Percentiles rank a stretch among this genome's conserved stretches.
Conservation (phyloP, 2,888 invertebrate species). For the Orchestes rusci region DNA sequence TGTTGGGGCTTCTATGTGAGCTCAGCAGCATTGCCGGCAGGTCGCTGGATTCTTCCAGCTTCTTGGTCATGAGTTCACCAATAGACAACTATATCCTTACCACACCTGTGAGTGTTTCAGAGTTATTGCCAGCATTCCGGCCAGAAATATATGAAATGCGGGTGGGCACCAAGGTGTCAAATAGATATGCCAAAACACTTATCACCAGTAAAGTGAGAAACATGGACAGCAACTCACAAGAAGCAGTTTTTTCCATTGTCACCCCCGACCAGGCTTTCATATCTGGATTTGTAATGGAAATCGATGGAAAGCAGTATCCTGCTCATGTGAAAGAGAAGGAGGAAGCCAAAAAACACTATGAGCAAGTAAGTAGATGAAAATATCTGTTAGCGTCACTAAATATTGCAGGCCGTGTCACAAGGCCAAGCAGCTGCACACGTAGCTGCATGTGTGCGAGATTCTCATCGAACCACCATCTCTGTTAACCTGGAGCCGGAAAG, state of each 20-base stretch:
- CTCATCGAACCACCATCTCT: constrained; percentile 61
- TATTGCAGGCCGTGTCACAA: constrained; percentile 48
- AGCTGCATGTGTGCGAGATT: constrained; percentile 58
- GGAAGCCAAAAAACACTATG: constrained; percentile 50
- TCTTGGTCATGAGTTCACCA: too few relatives aligned
- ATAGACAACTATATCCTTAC: too few relatives aligned
- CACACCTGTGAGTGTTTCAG: too few relatives aligned
- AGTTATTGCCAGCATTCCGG: too few relatives aligned
- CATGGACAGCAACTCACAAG: constrained; percentile 51
- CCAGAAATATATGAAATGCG: constrained; percentile 54
- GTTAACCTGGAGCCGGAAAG: constrained; percentile 59
- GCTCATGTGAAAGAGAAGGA: constrained; percentile 60
- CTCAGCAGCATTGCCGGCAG: too few relatives aligned
- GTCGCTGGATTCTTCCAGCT: too few relatives aligned
- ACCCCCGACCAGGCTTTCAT: constrained; percentile 65
- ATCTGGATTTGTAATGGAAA: constrained; percentile 60
- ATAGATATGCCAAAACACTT: constrained; percentile 59
- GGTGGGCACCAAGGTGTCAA: constrained; percentile 54
- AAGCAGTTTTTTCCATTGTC: constrained; percentile 58
- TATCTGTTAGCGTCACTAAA: background rate
- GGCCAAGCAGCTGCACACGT: constrained; percentile 57
- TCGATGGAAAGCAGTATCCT: constrained; percentile 55
- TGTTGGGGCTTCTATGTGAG: too few relatives aligned
- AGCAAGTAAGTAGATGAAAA: constrained; percentile 33
- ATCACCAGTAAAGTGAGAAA: constrained; percentile 60